A percentile compares a stretch with the other conserved stretches of the same genome.
Conservation (phyloP, 1,140 invertebrate species). For the Drosophila mojavensis region DNA sequence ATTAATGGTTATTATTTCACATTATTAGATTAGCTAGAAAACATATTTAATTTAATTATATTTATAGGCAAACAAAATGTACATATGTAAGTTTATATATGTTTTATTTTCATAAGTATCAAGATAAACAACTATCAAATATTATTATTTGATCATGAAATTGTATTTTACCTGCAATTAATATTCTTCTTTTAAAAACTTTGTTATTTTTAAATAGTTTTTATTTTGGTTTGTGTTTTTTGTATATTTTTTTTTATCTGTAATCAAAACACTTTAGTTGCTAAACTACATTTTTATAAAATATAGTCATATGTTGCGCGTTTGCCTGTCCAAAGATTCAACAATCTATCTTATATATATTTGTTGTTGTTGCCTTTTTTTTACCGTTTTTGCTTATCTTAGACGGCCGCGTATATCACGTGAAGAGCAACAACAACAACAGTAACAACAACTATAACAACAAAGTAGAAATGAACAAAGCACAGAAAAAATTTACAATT, state of each 20-base stretch:
- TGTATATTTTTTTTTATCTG: constrained; percentile 11
- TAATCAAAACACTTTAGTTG: constrained; percentile 6
- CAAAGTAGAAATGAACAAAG: constrained; percentile 20
- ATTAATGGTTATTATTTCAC: too few relatives aligned
- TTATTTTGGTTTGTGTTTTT: background rate
- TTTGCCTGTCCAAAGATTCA: constrained; percentile 28
- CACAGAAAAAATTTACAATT: constrained; percentile 38
- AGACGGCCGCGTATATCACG: constrained; percentile 51
- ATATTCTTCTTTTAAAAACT: too few relatives aligned
- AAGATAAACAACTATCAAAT: too few relatives aligned
- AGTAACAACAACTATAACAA: constrained; percentile 21
- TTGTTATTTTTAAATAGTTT: background rate
- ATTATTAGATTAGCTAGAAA: too few relatives aligned
- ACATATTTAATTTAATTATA: too few relatives aligned
- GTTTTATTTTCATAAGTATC: too few relatives aligned
- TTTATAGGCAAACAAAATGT: too few relatives aligned
- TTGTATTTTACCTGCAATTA: too few relatives aligned
- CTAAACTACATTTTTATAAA: background rate
- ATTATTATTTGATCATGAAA: too few relatives aligned
- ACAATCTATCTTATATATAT: constrained; percentile 38
- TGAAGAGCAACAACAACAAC: constrained; percentile 41
- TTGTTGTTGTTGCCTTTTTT: constrained; percentile 23
- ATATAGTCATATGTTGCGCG: constrained; percentile 22
- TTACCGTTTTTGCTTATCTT: constrained; percentile 54
- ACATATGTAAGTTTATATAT: too few relatives aligned